phyloP scores from a whole-genome alignment of 2,888 invertebrate genomes.

The Drosophila prolongata region DNA sequence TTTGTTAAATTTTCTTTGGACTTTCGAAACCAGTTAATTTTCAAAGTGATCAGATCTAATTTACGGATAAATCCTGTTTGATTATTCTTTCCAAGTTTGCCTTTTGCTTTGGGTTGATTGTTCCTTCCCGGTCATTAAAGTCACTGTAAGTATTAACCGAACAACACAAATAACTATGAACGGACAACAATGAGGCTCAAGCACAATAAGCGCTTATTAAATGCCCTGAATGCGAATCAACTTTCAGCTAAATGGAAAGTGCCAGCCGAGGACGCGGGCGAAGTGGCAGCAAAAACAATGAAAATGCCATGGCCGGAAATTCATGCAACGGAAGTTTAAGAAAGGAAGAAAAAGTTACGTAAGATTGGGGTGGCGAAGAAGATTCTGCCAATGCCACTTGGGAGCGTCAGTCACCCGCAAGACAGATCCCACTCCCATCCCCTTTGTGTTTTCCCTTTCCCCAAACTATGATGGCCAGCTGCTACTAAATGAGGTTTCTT shows the following conservation, averaged over 20 bases:
- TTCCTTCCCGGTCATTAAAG: constrained; percentile 24
- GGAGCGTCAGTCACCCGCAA: constrained; percentile 68
- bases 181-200: constrained; percentile 68
- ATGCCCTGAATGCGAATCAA: constrained; percentile 76
- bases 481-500: constrained; percentile 34
- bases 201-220: constrained; percentile 80
- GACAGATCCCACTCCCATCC: constrained; percentile 9
- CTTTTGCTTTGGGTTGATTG: constrained; percentile 22
- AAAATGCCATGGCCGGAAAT: constrained; percentile 62
- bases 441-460: constrained; percentile 8
- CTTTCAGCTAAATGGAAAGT: constrained; percentile 74
- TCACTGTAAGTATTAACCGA: constrained; percentile 27
- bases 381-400: constrained; percentile 54
- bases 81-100: constrained; percentile 13
- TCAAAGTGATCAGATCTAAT: constrained; percentile 1
- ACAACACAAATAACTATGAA: constrained; percentile 46
- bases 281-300: constrained; percentile 60
- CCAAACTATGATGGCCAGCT: constrained; percentile 32
- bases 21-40: background rate
- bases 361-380: constrained; percentile 8
- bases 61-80: constrained; percentile 14
- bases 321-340: constrained; percentile 58
- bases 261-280: constrained; percentile 44
- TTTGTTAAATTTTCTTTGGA: no score
- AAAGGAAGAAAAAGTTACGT: constrained; percentile 28